phyloP scores from a whole-genome alignment of 2,888 invertebrate species.

The Cataglyphis altisquamis region DNA sequence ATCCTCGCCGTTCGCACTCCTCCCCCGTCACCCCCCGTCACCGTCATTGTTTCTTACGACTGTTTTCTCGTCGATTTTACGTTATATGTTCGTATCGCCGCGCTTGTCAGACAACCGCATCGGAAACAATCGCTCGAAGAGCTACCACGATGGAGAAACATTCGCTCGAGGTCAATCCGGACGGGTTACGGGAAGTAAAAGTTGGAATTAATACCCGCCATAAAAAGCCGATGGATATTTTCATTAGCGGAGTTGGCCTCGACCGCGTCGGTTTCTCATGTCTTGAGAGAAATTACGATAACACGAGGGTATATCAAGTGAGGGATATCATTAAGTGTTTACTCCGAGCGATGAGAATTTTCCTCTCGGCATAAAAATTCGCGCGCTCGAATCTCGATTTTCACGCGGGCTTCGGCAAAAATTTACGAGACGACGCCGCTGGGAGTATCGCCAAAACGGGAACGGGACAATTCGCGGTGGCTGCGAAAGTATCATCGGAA shows the following conservation, averaged over 20 bases:
- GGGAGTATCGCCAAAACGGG: slow-evolving; percentile 33
- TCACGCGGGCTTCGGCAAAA: slow-evolving; percentile 10
- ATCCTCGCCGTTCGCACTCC: slow-evolving; percentile 67
- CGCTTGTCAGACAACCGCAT: slow-evolving; percentile 66
- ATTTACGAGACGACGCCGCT: slow-evolving; percentile 38
- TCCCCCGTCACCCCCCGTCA: neutral
- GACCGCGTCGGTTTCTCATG: slow-evolving; percentile 48
- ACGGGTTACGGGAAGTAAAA: slow-evolving; percentile 11
- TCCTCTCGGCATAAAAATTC: slow-evolving; percentile 23
- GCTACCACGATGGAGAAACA: slow-evolving; percentile 8
- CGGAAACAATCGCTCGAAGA: slow-evolving; percentile 65
- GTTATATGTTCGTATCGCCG: neutral
- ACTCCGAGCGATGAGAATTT: slow-evolving; percentile 8
- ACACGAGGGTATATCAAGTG: neutral
- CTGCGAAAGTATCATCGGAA: slow-evolving; percentile 9
- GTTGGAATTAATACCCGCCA: slow-evolving; percentile 56
- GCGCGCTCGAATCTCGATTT: slow-evolving; percentile 1
- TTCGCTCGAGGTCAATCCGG: slow-evolving; percentile 20
- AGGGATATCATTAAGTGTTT: neutral
- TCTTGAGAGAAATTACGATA: slow-evolving; percentile 4
- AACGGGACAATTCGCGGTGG: slow-evolving; percentile 26
- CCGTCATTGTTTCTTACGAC: slow-evolving; percentile 28
- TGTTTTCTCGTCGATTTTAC: slow-evolving; percentile 19
- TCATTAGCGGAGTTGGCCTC: slow-evolving; percentile 30
- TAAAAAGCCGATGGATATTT: slow-evolving; percentile 58